These are phyloP conservation scores for Aphidius ervi DNA, from an alignment of 1,140 invertebrate species.

Conservation along the genomic window DNA sequence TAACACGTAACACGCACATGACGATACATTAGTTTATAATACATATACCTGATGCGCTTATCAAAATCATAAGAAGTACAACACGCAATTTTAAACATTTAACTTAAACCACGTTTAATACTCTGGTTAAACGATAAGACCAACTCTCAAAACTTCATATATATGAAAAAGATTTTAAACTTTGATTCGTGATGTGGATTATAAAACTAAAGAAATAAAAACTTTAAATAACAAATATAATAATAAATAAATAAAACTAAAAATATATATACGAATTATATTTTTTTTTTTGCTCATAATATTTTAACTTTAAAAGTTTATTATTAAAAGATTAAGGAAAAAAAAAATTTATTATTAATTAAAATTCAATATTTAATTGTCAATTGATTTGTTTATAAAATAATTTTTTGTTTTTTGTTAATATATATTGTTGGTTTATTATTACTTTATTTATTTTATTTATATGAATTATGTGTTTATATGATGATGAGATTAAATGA, in stretches of 20 bases:
- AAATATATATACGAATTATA: no score
- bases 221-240: no score
- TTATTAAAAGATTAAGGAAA: no score
- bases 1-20: conserved; percentile 6
- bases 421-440: background rate
- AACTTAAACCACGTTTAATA: background rate
- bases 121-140: no score
- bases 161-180: conserved; percentile 8
- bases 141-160: background rate
- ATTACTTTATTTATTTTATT: background rate
- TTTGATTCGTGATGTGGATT: background rate
- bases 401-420: background rate
- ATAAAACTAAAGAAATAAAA: background rate
- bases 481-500: background rate
- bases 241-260: no score
- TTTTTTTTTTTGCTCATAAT: no score
- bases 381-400: no score
- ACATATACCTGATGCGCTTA: conserved; percentile 8
- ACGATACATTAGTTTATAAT: conserved; percentile 7
- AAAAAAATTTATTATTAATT: no score
- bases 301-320: no score
- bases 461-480: background rate
- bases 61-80: background rate
- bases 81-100: conserved; percentile 7
- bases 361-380: no score